Evolutionary conservation across 1,140 invertebrate genomes (phyloP).

Genomic region (Cotesia typhae): DNA sequence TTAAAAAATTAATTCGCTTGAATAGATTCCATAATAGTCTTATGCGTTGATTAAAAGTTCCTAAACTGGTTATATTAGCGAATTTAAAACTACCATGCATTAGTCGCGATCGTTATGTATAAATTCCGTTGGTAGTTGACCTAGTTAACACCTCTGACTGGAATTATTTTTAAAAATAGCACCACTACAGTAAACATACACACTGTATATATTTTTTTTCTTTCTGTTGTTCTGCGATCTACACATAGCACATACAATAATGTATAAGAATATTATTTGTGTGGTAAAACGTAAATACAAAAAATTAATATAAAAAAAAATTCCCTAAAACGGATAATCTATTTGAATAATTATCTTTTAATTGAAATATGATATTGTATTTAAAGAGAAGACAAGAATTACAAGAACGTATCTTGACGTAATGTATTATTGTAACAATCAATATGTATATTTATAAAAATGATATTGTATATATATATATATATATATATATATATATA

Average conservation of each 20-base stretch:
- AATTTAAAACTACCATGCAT: slow-evolving; percentile 7
- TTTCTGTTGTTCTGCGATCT: not conserved
- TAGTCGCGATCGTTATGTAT: not conserved
- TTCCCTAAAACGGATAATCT: not conserved
- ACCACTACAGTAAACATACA: not conserved
- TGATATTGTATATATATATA: too few species aligned
- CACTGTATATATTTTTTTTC: not conserved
- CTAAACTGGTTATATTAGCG: not conserved
- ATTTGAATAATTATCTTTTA: not conserved
- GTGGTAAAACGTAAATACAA: not conserved
- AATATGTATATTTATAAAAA: too few species aligned
- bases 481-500: too few species aligned
- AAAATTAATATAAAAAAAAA: too few species aligned
- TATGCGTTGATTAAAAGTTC: not conserved
- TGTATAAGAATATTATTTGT: not conserved
- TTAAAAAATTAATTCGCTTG: too few species aligned
- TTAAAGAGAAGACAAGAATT: not conserved
- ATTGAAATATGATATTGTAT: not conserved
- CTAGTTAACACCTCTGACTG: slow-evolving; percentile 27
- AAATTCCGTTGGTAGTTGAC: slow-evolving; percentile 28
- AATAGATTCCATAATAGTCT: too few species aligned
- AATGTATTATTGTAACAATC: too few species aligned
- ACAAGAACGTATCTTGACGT: not conserved
- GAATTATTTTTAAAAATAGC: slow-evolving; percentile 35
- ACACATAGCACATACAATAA: not conserved